A percentile compares a stretch with the other conserved stretches of the same genome.
Conservation (phyloP, 2,113 vertebrate genomes). For the Istiophorus platypterus region DNA sequence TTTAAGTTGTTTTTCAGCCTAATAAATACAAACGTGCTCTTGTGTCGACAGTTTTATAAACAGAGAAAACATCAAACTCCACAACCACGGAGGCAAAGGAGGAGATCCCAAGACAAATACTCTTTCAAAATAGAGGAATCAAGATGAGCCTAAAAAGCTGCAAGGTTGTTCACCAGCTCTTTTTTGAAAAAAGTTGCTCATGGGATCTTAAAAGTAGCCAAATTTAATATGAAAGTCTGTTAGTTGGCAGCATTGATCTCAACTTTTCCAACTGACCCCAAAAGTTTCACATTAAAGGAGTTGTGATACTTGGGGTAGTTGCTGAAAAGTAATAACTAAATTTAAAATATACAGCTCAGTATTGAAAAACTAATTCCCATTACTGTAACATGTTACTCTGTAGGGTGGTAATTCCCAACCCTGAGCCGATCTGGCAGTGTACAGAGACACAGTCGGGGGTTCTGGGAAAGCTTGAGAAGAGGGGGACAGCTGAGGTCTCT, state of each 20-base stretch:
- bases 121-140: too few relatives aligned
- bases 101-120: too few relatives aligned
- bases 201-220: too few relatives aligned
- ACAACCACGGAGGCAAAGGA: too few relatives aligned
- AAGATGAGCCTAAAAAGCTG: too few relatives aligned
- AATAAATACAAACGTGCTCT: background rate
- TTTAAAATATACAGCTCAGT: background rate
- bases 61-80: too few relatives aligned
- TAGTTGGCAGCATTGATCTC: too few relatives aligned
- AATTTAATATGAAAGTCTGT: too few relatives aligned
- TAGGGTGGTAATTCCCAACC: constrained; percentile 22
- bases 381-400: constrained; percentile 2
- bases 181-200: too few relatives aligned
- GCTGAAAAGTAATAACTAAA: background rate
- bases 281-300: background rate
- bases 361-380: background rate
- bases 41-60: too few relatives aligned
- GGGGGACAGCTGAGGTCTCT: constrained; percentile 71
- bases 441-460: constrained; percentile 27
- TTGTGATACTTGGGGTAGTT: background rate
- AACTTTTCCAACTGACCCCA: background rate
- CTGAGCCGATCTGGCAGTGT: constrained; percentile 8
- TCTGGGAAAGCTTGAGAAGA: constrained; percentile 48
- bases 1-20: background rate
- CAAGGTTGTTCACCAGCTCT: too few relatives aligned